phyloP scores from a whole-genome alignment of 2,113 vertebrate genomes.

The Oryzias javanicus region DNA sequence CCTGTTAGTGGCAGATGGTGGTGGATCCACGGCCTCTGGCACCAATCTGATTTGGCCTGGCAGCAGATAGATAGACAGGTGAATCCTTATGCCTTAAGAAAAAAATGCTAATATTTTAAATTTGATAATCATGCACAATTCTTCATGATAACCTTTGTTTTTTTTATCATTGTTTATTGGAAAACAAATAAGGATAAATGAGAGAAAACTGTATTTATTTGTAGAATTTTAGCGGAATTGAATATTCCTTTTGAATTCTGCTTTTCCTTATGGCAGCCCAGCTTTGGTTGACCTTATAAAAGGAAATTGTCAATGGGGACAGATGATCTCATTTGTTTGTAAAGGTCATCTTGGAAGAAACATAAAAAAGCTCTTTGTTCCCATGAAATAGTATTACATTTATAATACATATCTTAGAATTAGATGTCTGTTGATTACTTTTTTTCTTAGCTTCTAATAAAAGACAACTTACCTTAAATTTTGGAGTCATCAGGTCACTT shows the following conservation, averaged over 20 bases:
- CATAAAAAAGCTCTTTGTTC: conserved; percentile 28
- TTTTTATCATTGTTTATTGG: neutral
- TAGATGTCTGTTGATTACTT: neutral
- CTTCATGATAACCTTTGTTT: neutral
- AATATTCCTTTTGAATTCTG: neutral
- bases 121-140: neutral
- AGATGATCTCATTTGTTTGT: conserved; percentile 58
- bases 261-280: conserved; percentile 18
- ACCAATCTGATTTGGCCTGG: conserved; percentile 35
- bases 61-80: conserved; percentile 50
- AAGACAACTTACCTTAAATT: too few relatives aligned
- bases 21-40: conserved; percentile 49
- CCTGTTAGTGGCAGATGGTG: conserved; percentile 60
- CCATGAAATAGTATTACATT: conserved; percentile 27
- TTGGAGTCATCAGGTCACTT: too few relatives aligned
- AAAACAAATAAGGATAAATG: neutral
- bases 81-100: conserved; percentile 8
- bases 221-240: neutral
- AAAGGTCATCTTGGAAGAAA: conserved; percentile 50
- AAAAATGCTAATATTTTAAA: neutral
- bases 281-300: conserved; percentile 50
- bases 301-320: conserved; percentile 36
- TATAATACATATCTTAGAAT: conserved; percentile 34
- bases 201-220: too few relatives aligned
- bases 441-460: neutral